Base-by-base conservation (phyloP, 2,888 invertebrate species). In the Gibbula magus region DNA sequence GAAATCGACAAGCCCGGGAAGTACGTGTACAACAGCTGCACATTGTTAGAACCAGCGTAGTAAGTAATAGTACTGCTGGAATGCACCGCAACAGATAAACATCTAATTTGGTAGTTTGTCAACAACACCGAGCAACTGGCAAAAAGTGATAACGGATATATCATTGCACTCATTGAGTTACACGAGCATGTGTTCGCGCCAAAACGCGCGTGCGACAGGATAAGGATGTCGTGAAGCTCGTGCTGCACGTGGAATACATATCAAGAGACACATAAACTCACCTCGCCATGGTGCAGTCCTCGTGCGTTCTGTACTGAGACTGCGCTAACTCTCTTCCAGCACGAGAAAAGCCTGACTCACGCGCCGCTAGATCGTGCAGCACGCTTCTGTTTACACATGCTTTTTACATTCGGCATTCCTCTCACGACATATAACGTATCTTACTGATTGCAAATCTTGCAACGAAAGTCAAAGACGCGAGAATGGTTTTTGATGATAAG, bases 241-340 rank as follows among this genome's bases (percentile, higher is more conserved):
- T 61, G 61, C 61, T 61, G 29, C 29, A 29, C 61, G 29, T 29
- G 61, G 29, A 29, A 25, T 29, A 29, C 29, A 29, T 29, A 29
- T 18, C 29, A 29, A 29, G 29, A 61, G 25, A 25, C 20, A 61
- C 29, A 25, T 29, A 61, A 29, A 61, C 61, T 29, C 29, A 61
- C 61, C 61, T 61, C 61, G 61, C 61, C 61, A 61, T 61, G 61
- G 25, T 61, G 61, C 61, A 29, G 61, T 61, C 61, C 61, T 29
- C 61, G 61, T 29, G 61, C 25, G 61, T 61, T 25, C 61, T 61
- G 61, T 29, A 22, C 61, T 61, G 29, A 61, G 29, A 13, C 61
- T 29, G 61, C 61, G 29, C 29, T 29, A 16, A 18, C 16, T 4
- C 13, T 61, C 61, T 25, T 25, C 16, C 25, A 25, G 29, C 29